Conservation (phyloP, 2,797 vertebrate species). For the Gadopsis bispinosus region DNA sequence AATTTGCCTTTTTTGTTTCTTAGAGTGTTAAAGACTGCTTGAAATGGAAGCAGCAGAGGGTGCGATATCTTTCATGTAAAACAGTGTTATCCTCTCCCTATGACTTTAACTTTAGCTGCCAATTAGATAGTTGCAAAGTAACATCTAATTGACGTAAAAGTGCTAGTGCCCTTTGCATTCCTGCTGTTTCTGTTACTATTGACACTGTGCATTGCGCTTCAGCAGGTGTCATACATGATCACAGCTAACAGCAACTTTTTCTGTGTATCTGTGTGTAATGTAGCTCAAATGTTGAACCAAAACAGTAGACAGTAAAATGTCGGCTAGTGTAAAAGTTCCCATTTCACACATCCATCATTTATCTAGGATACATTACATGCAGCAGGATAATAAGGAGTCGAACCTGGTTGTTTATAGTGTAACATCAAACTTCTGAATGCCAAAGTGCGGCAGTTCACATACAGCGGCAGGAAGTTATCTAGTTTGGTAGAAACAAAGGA, state of each 20-base stretch:
- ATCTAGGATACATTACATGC: neutral
- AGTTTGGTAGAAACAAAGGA: conserved; percentile 43
- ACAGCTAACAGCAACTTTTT: neutral
- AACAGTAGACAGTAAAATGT: neutral
- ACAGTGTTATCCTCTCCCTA: neutral
- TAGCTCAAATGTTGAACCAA: neutral
- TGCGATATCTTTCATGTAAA: neutral
- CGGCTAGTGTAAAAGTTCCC: neutral
- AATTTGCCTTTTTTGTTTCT: neutral
- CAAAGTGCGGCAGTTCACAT: conserved; percentile 8
- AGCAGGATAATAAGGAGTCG: neutral
- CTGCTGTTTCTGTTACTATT: neutral
- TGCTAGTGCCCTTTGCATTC: neutral
- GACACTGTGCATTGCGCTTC: neutral
- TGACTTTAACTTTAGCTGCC: neutral
- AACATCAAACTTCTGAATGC: conserved; percentile 6
- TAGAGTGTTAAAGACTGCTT: neutral
- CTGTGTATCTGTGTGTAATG: neutral
- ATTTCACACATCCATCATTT: neutral
- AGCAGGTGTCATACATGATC: conserved; percentile 1
- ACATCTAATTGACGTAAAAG: neutral
- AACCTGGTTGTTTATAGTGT: neutral
- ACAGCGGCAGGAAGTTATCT: conserved; percentile 37
- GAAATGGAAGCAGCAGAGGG: neutral
- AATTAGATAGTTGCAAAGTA: neutral